A percentile compares a stretch with the other conserved stretches of the same genome.
Conservation (phyloP, 2,888 invertebrate species). For the Drosophila helvetica region DNA sequence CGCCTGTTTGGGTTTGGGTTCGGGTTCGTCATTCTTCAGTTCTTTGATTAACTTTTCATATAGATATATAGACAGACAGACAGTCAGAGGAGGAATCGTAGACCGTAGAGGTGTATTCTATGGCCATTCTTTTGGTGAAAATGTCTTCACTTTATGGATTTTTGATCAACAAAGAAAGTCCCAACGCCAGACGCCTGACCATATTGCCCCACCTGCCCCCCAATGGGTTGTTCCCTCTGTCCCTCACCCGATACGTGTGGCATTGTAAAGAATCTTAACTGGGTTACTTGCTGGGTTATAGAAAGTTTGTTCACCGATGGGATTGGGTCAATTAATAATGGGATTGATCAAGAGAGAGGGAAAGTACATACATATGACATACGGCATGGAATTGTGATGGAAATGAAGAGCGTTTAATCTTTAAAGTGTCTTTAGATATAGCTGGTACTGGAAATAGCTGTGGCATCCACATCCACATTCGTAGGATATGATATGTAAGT, state of each 20-base stretch:
- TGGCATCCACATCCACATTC: too few relatives aligned
- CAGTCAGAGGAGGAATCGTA: background rate
- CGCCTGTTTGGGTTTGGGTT: background rate
- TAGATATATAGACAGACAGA: slow-evolving; percentile 13
- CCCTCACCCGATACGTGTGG: slow-evolving; percentile 32
- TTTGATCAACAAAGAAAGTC: slow-evolving; percentile 73
- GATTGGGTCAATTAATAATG: slow-evolving; percentile 27
- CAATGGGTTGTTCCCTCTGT: slow-evolving; percentile 45
- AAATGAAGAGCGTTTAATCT: too few relatives aligned
- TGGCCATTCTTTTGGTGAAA: slow-evolving; percentile 66
- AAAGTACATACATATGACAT: background rate
- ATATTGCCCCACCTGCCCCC: slow-evolving; percentile 20
- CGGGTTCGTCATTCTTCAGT: slow-evolving; percentile 37
- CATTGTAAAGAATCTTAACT: slow-evolving; percentile 50
- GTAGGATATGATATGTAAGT: too few relatives aligned
- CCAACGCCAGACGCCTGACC: slow-evolving; percentile 48
- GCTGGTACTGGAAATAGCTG: too few relatives aligned
- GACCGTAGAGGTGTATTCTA: slow-evolving; percentile 47
- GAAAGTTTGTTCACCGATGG: slow-evolving; percentile 63
- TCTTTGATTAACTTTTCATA: slow-evolving; percentile 63
- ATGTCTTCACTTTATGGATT: slow-evolving; percentile 66
- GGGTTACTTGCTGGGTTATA: slow-evolving; percentile 60
- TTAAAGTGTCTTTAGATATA: too few relatives aligned
- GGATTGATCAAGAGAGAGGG: slow-evolving; percentile 2
- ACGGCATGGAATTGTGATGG: background rate